Conservation (phyloP, 1,140 invertebrate genomes). For the Papilio polyxenes region DNA sequence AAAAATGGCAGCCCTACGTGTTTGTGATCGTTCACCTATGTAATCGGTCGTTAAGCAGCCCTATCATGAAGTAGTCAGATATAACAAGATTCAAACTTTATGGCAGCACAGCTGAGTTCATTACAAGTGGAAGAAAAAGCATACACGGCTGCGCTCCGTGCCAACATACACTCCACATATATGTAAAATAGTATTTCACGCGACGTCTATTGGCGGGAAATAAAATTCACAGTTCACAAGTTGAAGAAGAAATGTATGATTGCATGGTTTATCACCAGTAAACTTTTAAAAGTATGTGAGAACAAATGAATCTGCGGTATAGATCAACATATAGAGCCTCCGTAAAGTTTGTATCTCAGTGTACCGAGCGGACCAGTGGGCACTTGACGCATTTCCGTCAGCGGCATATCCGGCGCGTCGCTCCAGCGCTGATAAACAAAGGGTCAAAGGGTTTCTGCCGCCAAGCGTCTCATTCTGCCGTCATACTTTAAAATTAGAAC, state of each 20-base stretch:
- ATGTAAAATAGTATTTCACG: neutral
- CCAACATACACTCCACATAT: neutral
- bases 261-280: too few relatives aligned
- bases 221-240: too few relatives aligned
- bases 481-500: conserved; percentile 34
- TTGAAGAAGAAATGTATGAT: too few relatives aligned
- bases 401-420: conserved; percentile 68
- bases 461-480: conserved; percentile 40
- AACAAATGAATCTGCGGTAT: neutral
- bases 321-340: neutral
- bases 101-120: neutral
- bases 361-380: conserved; percentile 54
- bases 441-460: conserved; percentile 75
- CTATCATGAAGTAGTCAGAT: conserved; percentile 33
- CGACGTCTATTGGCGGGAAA: neutral
- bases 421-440: conserved; percentile 69
- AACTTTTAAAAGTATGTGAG: too few relatives aligned
- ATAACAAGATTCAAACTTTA: neutral
- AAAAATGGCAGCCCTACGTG: neutral
- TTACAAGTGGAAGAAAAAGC: neutral
- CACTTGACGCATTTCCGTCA: conserved; percentile 66
- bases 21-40: conserved; percentile 20
- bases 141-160: too few relatives aligned
- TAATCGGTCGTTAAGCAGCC: conserved; percentile 40
- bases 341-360: neutral